These are phyloP conservation scores for Zapus hudsonius DNA, from an alignment of 2,113 vertebrate species.

Conservation along the genomic window DNA sequence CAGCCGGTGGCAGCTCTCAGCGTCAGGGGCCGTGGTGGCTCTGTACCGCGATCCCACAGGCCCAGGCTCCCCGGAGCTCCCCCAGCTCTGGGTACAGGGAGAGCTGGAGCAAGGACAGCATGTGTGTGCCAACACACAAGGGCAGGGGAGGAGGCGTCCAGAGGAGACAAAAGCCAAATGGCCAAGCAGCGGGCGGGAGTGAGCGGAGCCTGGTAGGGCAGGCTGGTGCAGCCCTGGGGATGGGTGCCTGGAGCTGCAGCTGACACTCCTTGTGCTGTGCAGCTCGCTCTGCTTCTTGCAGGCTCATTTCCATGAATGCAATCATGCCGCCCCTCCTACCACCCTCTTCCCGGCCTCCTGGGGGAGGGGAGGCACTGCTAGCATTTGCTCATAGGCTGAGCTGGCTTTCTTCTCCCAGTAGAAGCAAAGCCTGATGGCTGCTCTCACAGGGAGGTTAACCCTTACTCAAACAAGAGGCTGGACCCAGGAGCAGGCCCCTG, in stretches of 20 bases:
- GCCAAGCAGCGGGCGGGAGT: background rate
- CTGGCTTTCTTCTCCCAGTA: background rate
- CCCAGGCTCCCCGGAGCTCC: constrained; percentile 48
- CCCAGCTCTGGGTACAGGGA: constrained; percentile 4
- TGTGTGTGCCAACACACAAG: constrained; percentile 55
- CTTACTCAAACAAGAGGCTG: background rate
- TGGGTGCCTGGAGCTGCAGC: constrained; percentile 30
- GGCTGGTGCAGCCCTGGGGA: constrained; percentile 17
- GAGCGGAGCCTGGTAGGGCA: background rate
- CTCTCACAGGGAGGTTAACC: constrained; percentile 25
- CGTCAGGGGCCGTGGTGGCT: constrained; percentile 65
- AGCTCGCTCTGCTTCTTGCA: background rate
- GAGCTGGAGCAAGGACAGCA: constrained; percentile 39
- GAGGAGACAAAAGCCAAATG: constrained; percentile 50
- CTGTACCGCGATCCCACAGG: background rate
- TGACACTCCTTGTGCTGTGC: background rate
- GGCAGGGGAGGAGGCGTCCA: constrained; percentile 30
- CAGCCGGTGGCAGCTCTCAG: background rate
- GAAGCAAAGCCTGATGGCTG: constrained; percentile 32
- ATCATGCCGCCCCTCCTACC: constrained; percentile 57
- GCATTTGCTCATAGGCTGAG: constrained; percentile 4
- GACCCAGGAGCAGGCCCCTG: background rate
- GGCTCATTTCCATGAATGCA: constrained; percentile 70
- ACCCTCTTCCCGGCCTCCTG: constrained; percentile 58
- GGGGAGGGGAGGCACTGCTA: constrained; percentile 55